Percentiles rank a stretch among this genome's conserved stretches.
phyloP scores from a whole-genome alignment of 2,113 vertebrate genomes.

The Thamnophis sirtalis region DNA sequence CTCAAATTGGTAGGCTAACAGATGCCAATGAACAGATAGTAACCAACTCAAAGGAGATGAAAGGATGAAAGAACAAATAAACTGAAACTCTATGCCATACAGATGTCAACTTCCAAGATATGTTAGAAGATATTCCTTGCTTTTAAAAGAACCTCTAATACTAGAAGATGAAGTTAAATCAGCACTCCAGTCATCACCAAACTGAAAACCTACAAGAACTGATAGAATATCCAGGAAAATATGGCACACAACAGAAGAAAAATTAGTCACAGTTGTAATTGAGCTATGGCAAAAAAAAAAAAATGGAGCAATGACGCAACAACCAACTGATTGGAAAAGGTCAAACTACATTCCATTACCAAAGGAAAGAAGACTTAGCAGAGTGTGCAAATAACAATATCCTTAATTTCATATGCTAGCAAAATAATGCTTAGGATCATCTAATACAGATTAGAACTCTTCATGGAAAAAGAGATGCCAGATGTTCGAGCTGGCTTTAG shows the following conservation, averaged over 20 bases:
- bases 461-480: background rate
- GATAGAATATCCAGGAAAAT: background rate
- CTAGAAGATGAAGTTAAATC: background rate
- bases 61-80: background rate
- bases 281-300: background rate
- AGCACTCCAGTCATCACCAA: background rate
- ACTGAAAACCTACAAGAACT: background rate
- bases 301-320: background rate
- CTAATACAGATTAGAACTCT: background rate
- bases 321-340: background rate
- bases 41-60: background rate
- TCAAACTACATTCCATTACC: background rate
- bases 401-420: background rate
- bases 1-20: background rate
- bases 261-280: background rate
- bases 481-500: background rate
- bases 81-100: background rate
- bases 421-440: background rate
- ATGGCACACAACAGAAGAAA: background rate
- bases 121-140: background rate
- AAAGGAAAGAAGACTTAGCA: background rate
- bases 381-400: background rate
- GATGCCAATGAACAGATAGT: background rate
- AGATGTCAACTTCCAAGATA: background rate
- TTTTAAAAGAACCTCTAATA: background rate